Conservation (phyloP, 2,113 vertebrate species). For the Psilopogon haemacephalus region DNA sequence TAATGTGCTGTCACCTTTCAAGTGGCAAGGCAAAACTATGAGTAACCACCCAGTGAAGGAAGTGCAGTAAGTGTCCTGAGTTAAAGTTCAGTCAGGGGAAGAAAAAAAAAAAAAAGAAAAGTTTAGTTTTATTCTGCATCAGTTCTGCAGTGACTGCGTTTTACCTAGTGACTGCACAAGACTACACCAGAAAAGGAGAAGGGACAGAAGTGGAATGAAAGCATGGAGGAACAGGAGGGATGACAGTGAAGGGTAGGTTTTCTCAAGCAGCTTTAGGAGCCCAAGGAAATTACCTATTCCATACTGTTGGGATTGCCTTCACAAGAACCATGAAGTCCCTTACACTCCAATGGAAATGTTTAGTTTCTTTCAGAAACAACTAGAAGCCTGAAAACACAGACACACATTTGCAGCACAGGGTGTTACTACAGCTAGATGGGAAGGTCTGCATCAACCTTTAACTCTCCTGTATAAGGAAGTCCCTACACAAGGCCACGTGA, state of each 20-base stretch:
- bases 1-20: neutral
- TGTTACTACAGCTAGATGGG: neutral
- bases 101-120: neutral
- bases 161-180: neutral
- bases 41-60: neutral
- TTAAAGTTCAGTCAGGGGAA: neutral
- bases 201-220: neutral
- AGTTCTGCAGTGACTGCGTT: neutral
- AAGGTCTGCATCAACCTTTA: neutral
- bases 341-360: accelerated
- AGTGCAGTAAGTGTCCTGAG: neutral
- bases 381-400: neutral
- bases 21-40: neutral
- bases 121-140: neutral
- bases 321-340: neutral
- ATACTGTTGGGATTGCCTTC: neutral
- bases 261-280: neutral
- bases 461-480: accelerated
- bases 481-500: neutral
- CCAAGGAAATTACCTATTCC: neutral
- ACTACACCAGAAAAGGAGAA: neutral
- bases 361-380: neutral
- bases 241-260: neutral
- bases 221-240: neutral
- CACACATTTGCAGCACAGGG: accelerated